Evolutionary conservation across 2,797 vertebrate species (phyloP), one percentile per base, ranked within the genome.

Genomic region (Chrysocyon brachyurus): DNA sequence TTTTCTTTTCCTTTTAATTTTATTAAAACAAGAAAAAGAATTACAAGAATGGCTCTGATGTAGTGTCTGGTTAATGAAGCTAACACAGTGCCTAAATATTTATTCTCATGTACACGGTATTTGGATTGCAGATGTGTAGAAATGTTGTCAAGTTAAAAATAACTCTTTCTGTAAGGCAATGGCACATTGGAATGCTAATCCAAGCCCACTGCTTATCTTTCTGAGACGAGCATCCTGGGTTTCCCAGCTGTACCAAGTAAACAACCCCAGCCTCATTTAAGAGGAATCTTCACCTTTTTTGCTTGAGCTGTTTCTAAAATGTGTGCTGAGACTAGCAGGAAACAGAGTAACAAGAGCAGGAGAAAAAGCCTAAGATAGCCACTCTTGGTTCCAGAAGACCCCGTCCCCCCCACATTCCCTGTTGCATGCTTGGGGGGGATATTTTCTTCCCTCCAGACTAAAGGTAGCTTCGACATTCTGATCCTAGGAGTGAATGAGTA

Each of bases 21-120:
- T 94, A 49, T 84, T 98, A 95, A 36, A 96, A 97, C 36, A n/a
- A 5, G 36, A 95, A 97, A 97, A 33, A 66, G 93, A 97, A 95
- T 85, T 0, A 0, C 70, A 54, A 57, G 78, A 73, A 75, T 46
- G 15, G 36, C 17, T 94, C 78, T 75, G 40, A 28, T 94, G 63
- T 12, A 11, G 0, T 81, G 21, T 89, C 86, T 82, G 4, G 79
- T 78, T 87, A 77, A 82, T 22, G 16, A 91, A 89, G 36, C 66
- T 87, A 93, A 84, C 7, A 61, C 75, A 15, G 94, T 91, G 22
- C 92, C 84, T 28, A 97, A 97, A 87, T 92, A 87, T 90, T 82
- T 97, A 93, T 88, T 75, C 95, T 92, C 64, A 81, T 2, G 0
- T 64, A 70, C 36, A 49, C 49, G 21, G 19, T 79, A 61, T 95